These are phyloP conservation scores for Mungos mungo DNA, from an alignment of 2,113 vertebrate genomes.

Conservation along the genomic window DNA sequence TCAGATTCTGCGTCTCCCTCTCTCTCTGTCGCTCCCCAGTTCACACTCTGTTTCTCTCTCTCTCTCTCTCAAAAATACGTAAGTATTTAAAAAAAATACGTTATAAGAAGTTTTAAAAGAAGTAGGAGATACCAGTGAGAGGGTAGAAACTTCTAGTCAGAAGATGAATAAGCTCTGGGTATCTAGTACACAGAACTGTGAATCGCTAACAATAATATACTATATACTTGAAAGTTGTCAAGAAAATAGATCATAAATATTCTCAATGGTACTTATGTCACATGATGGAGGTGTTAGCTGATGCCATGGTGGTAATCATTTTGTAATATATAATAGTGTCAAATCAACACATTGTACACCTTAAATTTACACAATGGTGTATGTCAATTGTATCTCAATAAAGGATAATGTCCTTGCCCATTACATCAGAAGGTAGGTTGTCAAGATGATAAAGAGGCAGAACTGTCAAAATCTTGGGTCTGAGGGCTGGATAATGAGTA, in stretches of 20 bases:
- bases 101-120: neutral
- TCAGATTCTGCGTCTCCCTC: too few relatives aligned
- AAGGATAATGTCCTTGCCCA: neutral
- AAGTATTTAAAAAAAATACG: neutral
- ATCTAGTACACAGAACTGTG: neutral
- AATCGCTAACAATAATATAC: neutral
- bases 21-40: too few relatives aligned
- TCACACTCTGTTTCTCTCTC: too few relatives aligned
- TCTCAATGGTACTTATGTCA: neutral
- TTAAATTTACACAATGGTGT: neutral
- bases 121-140: neutral
- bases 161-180: conserved; percentile 8
- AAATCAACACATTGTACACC: neutral
- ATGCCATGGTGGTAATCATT: neutral
- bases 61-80: too few relatives aligned
- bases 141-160: neutral
- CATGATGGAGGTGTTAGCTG: neutral
- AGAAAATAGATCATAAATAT: neutral
- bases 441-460: neutral
- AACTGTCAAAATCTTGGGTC: neutral
- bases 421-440: neutral
- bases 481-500: neutral
- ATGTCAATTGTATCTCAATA: neutral
- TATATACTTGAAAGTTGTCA: neutral
- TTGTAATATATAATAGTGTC: neutral